phyloP scores from a whole-genome alignment of 2,797 vertebrate genomes.

The Octomys mimax region DNA sequence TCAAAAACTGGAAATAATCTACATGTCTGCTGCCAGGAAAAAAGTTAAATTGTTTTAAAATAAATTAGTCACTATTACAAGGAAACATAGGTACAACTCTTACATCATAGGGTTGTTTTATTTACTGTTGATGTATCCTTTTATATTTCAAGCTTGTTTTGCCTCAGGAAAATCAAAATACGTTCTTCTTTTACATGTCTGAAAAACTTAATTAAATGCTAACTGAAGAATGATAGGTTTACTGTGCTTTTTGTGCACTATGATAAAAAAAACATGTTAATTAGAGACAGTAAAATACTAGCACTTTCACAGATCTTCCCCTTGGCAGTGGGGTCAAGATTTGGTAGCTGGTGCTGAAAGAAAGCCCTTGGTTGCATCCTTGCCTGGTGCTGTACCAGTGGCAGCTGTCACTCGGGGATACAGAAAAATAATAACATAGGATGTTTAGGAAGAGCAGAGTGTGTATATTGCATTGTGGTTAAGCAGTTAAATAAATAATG shows the following conservation, averaged over 20 bases:
- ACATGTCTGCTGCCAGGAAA: conserved; percentile 23
- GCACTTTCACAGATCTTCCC: background rate
- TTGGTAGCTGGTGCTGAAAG: background rate
- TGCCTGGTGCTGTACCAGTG: background rate
- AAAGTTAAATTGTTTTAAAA: conserved; percentile 65
- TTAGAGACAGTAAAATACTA: background rate
- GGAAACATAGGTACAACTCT: conserved; percentile 22
- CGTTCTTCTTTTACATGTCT: background rate
- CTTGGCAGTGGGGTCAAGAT: background rate
- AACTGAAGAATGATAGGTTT: conserved; percentile 4
- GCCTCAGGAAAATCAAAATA: conserved; percentile 56
- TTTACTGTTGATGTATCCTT: conserved; percentile 20
- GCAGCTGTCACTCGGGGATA: background rate
- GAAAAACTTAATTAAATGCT: background rate
- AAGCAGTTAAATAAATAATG: background rate
- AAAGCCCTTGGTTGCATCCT: background rate
- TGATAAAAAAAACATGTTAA: background rate
- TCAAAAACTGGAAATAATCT: conserved; percentile 21
- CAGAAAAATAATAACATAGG: background rate
- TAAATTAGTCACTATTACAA: conserved; percentile 42
- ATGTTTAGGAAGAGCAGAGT: background rate
- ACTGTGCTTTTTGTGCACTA: background rate
- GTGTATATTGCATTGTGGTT: background rate
- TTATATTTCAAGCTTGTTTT: conserved; percentile 57
- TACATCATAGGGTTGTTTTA: conserved; percentile 48